Base-by-base conservation (phyloP, 2,888 invertebrate species). In the Orthosia incerta region DNA sequence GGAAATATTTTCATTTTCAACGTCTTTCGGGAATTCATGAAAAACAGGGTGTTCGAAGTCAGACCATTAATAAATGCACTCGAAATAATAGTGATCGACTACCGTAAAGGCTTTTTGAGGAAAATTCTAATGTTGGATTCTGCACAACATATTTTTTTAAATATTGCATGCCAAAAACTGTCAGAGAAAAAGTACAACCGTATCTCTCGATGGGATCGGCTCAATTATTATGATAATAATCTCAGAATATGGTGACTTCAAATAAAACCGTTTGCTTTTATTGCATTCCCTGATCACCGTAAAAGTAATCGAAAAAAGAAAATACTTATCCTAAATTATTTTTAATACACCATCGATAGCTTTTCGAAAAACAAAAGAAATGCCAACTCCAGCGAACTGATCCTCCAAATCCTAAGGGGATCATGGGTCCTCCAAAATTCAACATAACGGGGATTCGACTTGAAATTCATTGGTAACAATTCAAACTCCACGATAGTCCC, bases 391-490 rank as follows among this genome's bases (percentile, higher is more conserved):
- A 53, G 62, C 73, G 26, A 63, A 68, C 62, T 39, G 63, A 86
- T 79, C 83, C 76, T 56, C 46, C 63, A 82, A 86, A 76, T 74
- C 80, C 82, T 60, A 55, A 69, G 73, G 70, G 87, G 82, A 87
- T 82, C 84, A 77, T 74, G 80, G 73, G 79, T 78, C 55, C 70
- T 75, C 75, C 78, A 69, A 67, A 87, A 84, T 82, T 80, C 75
- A 76, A 76, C 76, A 77, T 79, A 69, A 74, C 82, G 75, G 53
- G 74, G 73, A 85, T 83, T 63, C 76, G 60, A 83, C 60, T 85
- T 85, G 74, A 76, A 85, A 85, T 85, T 87, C 86, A 85, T 79
- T 85, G 84, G 82, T 69, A 83, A 86, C 82, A 86, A 86, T 86
- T 85, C 86, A 85, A 87, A 87, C 75, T 82, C 76, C 63, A 31